phyloP scores from a whole-genome alignment of 2,797 vertebrate species.

The Rhodeus uyekii region DNA sequence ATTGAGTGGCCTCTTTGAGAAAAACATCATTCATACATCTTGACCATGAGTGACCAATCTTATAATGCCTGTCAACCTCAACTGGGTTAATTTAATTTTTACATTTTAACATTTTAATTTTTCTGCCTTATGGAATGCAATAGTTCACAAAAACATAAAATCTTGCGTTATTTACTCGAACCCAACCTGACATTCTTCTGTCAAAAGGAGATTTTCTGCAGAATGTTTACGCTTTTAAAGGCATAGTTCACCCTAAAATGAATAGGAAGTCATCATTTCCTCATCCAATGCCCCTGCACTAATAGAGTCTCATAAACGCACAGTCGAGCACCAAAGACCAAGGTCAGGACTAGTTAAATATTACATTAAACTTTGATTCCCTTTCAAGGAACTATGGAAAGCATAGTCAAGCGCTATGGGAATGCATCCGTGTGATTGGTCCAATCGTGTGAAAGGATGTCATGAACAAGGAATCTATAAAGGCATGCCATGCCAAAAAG shows the following conservation, averaged over 20 bases:
- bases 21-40: not conserved
- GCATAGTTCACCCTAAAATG: not conserved
- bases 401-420: no score
- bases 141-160: not conserved
- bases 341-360: not conserved
- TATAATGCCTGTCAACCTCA: not conserved
- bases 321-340: not conserved
- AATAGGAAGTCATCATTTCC: not conserved
- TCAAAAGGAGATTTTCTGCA: not conserved
- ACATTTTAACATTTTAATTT: not conserved
- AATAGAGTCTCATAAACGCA: not conserved
- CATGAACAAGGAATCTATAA: no score
- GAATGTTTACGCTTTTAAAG: not conserved
- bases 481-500: no score
- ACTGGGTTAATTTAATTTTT: not conserved
- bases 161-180: not conserved
- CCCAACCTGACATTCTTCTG: not conserved
- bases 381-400: no score
- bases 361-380: not conserved
- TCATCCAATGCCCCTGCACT: not conserved
- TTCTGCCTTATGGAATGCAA: not conserved
- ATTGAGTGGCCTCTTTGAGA: constrained; percentile 12
- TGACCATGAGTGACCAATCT: not conserved
- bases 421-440: no score
- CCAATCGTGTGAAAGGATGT: no score